These are phyloP conservation scores for Corella eumyota DNA, from an alignment of 23 tunicate genomes.

Conservation along the genomic window DNA sequence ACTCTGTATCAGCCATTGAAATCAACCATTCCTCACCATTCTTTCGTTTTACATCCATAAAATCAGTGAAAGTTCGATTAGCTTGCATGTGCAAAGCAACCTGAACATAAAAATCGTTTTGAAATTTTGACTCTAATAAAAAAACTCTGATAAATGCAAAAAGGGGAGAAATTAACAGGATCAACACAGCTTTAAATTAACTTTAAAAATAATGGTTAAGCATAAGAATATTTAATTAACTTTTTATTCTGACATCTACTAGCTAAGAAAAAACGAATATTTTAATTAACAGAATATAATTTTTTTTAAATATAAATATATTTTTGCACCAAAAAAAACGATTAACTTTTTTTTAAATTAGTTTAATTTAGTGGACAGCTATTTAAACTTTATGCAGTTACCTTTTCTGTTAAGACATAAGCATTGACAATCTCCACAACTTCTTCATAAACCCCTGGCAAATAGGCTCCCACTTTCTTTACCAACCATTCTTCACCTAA, in stretches of 20 bases:
- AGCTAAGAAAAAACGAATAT: neutral
- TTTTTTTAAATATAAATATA: too few species aligned
- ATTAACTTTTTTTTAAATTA: neutral
- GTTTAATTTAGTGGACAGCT: neutral
- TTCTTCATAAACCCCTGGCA: constrained; percentile 88
- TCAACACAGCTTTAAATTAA: neutral
- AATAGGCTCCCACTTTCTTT: constrained; percentile 71
- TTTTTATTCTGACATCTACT: too few species aligned
- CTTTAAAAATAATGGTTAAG: too few species aligned
- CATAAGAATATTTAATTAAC: too few species aligned
- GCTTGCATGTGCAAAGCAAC: constrained; percentile 93
- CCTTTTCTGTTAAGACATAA: constrained; percentile 82
- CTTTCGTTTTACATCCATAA: constrained; percentile 47
- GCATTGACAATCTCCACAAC: constrained; percentile 67
- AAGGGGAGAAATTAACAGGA: neutral
- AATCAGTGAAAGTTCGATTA: constrained; percentile 73
- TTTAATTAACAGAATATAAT: too few species aligned
- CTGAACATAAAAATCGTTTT: neutral
- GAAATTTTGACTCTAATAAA: neutral
- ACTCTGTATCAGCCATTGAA: constrained; percentile 72
- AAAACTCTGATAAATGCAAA: neutral
- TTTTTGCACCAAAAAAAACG: neutral
- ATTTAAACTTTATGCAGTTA: neutral
- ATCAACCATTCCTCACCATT: constrained; percentile 96
- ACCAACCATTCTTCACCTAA: constrained; percentile 95